Conservation (phyloP, 2,113 vertebrate species). For the Passer domesticus region DNA sequence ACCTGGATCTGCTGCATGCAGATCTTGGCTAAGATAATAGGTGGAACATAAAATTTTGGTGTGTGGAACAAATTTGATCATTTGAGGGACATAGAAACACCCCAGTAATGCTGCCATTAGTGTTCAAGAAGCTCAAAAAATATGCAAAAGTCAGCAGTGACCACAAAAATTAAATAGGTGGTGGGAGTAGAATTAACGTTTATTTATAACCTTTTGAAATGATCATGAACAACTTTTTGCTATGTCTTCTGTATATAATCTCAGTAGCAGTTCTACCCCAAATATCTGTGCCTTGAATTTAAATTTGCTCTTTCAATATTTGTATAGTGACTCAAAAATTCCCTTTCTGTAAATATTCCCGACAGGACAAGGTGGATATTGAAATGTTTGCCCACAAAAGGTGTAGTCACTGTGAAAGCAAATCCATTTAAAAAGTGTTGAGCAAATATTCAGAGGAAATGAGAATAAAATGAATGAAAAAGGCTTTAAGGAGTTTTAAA, state of each 20-base stretch:
- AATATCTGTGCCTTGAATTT: constrained; percentile 28
- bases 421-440: constrained; percentile 47
- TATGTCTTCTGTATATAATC: not conserved
- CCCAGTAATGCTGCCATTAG: not conserved
- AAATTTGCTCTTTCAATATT: constrained; percentile 34
- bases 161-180: not conserved
- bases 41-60: not conserved
- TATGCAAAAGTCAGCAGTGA: not conserved
- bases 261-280: not conserved
- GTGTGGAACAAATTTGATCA: not conserved
- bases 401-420: constrained; percentile 46
- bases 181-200: not conserved
- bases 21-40: not conserved
- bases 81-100: not conserved
- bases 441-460: constrained; percentile 54
- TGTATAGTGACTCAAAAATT: constrained; percentile 31
- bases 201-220: not conserved
- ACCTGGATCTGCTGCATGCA: not conserved
- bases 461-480: constrained; percentile 25
- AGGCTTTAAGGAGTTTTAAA: not conserved
- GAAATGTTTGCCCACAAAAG: constrained; percentile 58
- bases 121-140: not conserved
- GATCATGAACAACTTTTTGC: not conserved
- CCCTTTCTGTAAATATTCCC: constrained; percentile 50
- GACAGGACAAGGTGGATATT: constrained; percentile 29